Percentiles rank a stretch among this genome's conserved stretches.
These are phyloP conservation scores for Nomada fabriciana DNA, from an alignment of 2,888 invertebrate genomes.

Conservation along the genomic window DNA sequence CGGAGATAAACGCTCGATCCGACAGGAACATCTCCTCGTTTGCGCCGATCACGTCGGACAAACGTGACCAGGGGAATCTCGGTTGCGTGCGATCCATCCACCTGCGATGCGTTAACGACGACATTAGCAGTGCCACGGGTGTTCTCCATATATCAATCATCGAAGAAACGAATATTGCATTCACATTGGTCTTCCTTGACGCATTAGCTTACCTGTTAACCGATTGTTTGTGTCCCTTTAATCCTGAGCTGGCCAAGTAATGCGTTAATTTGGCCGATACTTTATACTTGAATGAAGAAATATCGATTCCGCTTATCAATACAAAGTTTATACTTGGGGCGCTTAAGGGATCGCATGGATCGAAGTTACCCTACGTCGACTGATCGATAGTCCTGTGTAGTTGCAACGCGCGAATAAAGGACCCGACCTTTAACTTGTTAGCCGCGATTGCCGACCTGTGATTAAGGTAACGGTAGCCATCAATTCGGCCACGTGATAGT, in stretches of 20 bases:
- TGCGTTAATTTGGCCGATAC: too few relatives aligned
- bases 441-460: conserved; percentile 73
- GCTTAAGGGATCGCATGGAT: conserved; percentile 3
- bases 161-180: background rate
- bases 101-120: conserved; percentile 55
- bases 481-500: conserved; percentile 75
- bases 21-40: conserved; percentile 79
- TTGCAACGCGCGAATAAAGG: conserved; percentile 69
- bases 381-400: conserved; percentile 64
- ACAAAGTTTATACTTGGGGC: background rate
- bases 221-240: too few relatives aligned
- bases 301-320: conserved; percentile 8
- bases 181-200: background rate
- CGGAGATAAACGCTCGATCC: conserved; percentile 74
- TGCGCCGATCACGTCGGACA: conserved; percentile 79
- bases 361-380: conserved; percentile 19
- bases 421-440: conserved; percentile 72
- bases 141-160: background rate
- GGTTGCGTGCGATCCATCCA: conserved; percentile 58
- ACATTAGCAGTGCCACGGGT: conserved; percentile 61
- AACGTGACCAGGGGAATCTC: conserved; percentile 70
- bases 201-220: too few relatives aligned
- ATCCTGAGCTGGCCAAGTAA: too few relatives aligned
- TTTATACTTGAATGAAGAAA: too few relatives aligned
- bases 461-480: conserved; percentile 77